Conservation (phyloP, 2,888 invertebrate species). For the Elegia similella region DNA sequence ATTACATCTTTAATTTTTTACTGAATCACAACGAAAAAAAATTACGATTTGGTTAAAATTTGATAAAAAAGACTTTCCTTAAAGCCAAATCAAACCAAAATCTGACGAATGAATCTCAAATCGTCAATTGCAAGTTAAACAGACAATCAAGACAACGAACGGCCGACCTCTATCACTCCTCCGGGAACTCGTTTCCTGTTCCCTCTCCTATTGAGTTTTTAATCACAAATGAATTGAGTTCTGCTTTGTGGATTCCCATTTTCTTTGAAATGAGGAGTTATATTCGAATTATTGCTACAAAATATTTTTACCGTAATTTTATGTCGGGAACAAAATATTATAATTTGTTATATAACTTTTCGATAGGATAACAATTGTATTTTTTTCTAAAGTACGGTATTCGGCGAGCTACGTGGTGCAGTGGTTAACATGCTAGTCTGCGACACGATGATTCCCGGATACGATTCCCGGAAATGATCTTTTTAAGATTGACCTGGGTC, state of each 20-base stretch:
- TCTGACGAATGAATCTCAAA: not conserved
- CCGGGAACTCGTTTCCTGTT: constrained; percentile 42
- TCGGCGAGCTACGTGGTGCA: too few relatives aligned
- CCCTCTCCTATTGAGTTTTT: constrained; percentile 51
- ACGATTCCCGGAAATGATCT: too few relatives aligned
- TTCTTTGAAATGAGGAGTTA: not conserved
- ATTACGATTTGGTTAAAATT: not conserved
- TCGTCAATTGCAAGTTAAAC: constrained; percentile 26
- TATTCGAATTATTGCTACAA: not conserved
- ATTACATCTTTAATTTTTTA: too few relatives aligned
- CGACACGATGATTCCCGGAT: too few relatives aligned
- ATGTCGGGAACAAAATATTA: too few relatives aligned
- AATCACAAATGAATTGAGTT: constrained; percentile 53
- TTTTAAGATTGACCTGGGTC: too few relatives aligned
- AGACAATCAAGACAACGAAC: constrained; percentile 44
- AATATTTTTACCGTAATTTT: too few relatives aligned
- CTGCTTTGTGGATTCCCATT: not conserved
- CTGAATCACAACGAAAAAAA: too few relatives aligned
- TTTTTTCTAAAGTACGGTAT: too few relatives aligned
- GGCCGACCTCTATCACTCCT: constrained; percentile 31
- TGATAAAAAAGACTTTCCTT: not conserved
- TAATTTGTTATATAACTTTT: too few relatives aligned
- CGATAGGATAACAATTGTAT: too few relatives aligned
- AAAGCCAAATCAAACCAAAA: not conserved
- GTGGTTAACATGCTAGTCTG: too few relatives aligned